Evolutionary conservation across 2,888 invertebrate species (phyloP), one percentile per base, ranked within the genome.

Genomic region (Spisula subtruncata): DNA sequence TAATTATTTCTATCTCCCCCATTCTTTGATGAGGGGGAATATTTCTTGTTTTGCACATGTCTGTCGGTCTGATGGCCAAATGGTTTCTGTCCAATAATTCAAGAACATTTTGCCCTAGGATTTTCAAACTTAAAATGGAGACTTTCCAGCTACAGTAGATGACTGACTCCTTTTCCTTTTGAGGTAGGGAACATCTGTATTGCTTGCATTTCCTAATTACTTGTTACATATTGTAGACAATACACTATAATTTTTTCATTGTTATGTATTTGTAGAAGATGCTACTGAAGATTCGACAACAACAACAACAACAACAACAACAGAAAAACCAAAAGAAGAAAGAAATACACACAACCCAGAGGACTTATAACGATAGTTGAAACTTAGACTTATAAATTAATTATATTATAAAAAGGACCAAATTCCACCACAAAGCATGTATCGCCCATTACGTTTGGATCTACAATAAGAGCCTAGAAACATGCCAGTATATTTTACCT

Each of bases 341-440:
- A 90, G 66, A 91, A 92, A 86, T 83, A 93, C 93, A 90, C 94
- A 94, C 81, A 93, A 93, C 60, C 90, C 93, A 0, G 90, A 90
- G 35, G 94, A 94, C 81, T 94, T 94, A 93, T 94, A 94, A 94
- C 94, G 90, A 81, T 86, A 83, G 92, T 89, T 92, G 46, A 80
- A 83, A 29, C 48, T 14, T 88, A 88, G 87, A 75, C 54, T 18
- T 12, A 12, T n/a, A 48, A 16, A 48, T 20, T 83, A 29, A 75
- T 84, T 51, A 48, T 75, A 32, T 71, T 25, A n/a, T 12, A 66
- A 66, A 25, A 25, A 25, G 60, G 60, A 66, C 60, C 60, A 66
- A 66, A 66, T 66, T 66, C 25, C 60, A 25, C 25, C 20, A 66
- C 25, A 66, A 25, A n/a, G 60, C 60, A n/a, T 25, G 60, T 25